Conservation (phyloP, 1,140 invertebrate genomes). For the Hirudo medicinalis region DNA sequence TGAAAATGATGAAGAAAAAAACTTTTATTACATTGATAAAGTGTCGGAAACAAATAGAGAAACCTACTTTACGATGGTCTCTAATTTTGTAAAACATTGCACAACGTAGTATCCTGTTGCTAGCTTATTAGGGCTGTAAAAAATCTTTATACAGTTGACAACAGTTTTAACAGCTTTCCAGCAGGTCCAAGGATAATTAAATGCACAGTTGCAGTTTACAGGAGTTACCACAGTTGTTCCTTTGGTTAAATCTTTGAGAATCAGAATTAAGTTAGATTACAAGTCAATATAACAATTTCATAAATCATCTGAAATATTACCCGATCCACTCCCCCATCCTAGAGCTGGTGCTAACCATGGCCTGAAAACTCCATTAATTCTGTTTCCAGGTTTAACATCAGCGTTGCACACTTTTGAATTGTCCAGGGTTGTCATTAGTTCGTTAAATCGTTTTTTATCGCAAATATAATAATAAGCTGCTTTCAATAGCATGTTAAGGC, state of each 20-base stretch:
- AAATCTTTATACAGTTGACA: background rate
- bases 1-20: background rate
- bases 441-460: slow-evolving; percentile 14
- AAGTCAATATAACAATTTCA: no score
- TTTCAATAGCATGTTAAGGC: slow-evolving; percentile 11
- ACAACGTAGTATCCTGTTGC: background rate
- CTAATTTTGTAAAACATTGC: background rate
- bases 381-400: background rate
- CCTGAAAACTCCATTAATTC: background rate
- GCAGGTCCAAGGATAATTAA: slow-evolving; percentile 5
- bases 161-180: background rate
- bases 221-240: background rate
- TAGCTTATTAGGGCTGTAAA: background rate
- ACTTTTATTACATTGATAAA: background rate
- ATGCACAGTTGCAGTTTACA: background rate
- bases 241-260: background rate
- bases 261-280: no score
- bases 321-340: slow-evolving; percentile 1
- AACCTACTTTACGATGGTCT: background rate
- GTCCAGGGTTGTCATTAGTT: slow-evolving; percentile 11
- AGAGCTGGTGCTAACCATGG: slow-evolving; percentile 1
- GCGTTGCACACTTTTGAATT: slow-evolving; percentile 4
- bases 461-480: slow-evolving; percentile 16
- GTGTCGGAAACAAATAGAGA: background rate
- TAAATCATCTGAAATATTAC: background rate